These are phyloP conservation scores for Catalaphyllia jardinei DNA, from an alignment of 64 coral and sea anemone species.

Conservation along the genomic window DNA sequence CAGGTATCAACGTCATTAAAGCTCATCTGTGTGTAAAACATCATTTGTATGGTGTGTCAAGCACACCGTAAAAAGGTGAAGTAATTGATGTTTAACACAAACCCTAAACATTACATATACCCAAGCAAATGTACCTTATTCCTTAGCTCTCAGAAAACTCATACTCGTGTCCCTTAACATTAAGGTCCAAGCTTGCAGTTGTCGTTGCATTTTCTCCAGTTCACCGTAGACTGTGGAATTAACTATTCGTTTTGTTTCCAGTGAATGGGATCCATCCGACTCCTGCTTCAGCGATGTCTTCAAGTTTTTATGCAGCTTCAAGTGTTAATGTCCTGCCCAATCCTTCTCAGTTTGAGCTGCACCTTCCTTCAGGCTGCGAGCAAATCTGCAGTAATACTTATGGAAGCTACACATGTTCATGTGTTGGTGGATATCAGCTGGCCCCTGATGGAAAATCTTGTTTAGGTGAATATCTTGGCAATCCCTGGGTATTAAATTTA, in stretches of 20 bases:
- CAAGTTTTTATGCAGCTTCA: conserved; percentile 2
- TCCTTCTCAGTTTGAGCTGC: not conserved
- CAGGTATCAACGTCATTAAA: too few relatives aligned
- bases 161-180: not conserved
- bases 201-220: too few relatives aligned
- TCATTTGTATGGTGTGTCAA: too few relatives aligned
- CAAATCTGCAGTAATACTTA: conserved; percentile 21
- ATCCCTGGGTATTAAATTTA: too few relatives aligned
- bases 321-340: not conserved
- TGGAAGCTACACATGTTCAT: conserved; percentile 33
- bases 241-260: not conserved
- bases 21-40: too few relatives aligned
- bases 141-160: too few relatives aligned
- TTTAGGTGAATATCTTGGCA: not conserved
- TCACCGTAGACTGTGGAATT: too few relatives aligned
- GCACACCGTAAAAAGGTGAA: too few relatives aligned
- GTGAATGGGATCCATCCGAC: not conserved
- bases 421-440: conserved; percentile 21
- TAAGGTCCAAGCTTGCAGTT: too few relatives aligned
- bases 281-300: not conserved
- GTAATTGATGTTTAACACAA: too few relatives aligned
- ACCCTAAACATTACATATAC: too few relatives aligned
- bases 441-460: conserved; percentile 30
- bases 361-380: not conserved
- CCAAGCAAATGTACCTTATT: too few relatives aligned